Evolutionary conservation across 2,888 invertebrate species (phyloP), one percentile per base, ranked within the genome.

Genomic region (Conops quadrifasciatus): DNA sequence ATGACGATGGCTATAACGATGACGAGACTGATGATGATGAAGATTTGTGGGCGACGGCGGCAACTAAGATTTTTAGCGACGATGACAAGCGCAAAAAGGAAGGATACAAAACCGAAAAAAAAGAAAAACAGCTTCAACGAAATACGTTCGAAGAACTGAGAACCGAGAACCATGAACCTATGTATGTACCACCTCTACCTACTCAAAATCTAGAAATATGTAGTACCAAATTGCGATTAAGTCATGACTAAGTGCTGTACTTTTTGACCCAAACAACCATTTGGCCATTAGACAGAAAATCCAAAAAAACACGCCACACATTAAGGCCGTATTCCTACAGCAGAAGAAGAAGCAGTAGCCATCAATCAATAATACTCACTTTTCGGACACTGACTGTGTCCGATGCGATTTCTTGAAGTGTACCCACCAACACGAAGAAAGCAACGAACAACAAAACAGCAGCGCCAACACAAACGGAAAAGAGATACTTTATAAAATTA

Each of bases 341-440:
- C 15, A 3, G 19, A n/a, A 21, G 49, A 19, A 56, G 7, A 3
- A 24, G 13, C 24, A 36, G 36, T 7, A 36, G 36, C 36, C 4
- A 36, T 36, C 36, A 36, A 9, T 36, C 36, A 36, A 36, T 36
- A 4, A 36, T 36, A 36, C 36, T 36, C 36, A 7, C 4, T 9
- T 36, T 36, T 9, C 36, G 9, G 36, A 36, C 4, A 58, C 26
- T 58, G 24, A 24, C 24, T 21, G 63, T 47, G 63, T 66, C 47
- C 47, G 59, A 67, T 59, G 49, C 60, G 62, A 63, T 69, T 69
- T 69, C 62, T 69, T 62, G 13, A 59, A 67, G 74, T 73, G 73
- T 72, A 74, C 72, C 71, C 53, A 72, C n/a, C n/a, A n/a, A n/a
- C n/a, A 71, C 69, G 65, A 71, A 74, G 71, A 71, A 72, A 72